Base-by-base conservation (phyloP, 2,888 invertebrate genomes). In the Eristalis arbustorum region DNA sequence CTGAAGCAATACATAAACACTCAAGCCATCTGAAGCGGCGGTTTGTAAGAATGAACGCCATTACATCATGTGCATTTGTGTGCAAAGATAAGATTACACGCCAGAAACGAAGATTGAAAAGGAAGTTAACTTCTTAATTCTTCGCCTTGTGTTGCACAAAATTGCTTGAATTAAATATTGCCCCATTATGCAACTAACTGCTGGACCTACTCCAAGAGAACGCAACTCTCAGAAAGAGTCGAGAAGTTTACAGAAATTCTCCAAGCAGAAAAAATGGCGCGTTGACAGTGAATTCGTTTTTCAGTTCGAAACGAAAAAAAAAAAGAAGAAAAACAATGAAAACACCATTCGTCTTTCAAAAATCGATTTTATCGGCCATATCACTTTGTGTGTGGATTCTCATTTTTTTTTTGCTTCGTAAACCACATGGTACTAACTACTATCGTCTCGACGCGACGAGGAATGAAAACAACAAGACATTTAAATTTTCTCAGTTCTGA, bases 281-380 rank as follows among this genome's bases (percentile, higher is more conserved):
- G 83, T 79, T 82, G 74, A 78, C 34, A 75, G 59, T 64, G 22
- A 8, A 40, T 37, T 14, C 67, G n/a, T 71, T 71, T 56, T 13
- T 31, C 31, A 5, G 10, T 25, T n/a, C 34, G 34, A 61, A 14
- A 22, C n/a, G n/a, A n/a, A n/a, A n/a, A n/a, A n/a, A 25, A 25
- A 25, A 25, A 42, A 62, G 49, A 56, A 22, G 14, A 80, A 61
- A 40, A 40, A 68, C 49, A 59, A 22, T 49, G 14, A 67, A 28
- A 22, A 34, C 11, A 31, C n/a, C 18, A 61, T 25, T 64, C 37
- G 31, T 40, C 23, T 57, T 72, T 85, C 64, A 71, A 80, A 74
- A 80, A 87, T 87, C 87, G 87, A 87, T 87, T 87, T 83, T 72
- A 83, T 83, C 83, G 68, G 75, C 78, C 75, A 68, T 71, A 79